Percentiles rank a stretch among this genome's conserved stretches.
Conservation (phyloP, 1,140 invertebrate species). For the Bemisia tabaci region DNA sequence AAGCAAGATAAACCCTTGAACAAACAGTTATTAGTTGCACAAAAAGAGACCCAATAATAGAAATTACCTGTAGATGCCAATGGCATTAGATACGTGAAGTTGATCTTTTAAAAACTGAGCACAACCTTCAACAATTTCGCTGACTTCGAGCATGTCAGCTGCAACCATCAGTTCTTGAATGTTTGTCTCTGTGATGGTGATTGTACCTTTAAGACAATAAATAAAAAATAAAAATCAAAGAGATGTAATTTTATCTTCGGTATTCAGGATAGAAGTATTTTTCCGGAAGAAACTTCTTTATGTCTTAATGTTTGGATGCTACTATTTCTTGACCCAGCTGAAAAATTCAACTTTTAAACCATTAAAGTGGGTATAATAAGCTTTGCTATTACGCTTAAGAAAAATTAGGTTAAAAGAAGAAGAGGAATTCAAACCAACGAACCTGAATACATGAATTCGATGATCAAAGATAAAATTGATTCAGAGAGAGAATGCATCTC, state of each 20-base stretch:
- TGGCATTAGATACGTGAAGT: constrained; percentile 75
- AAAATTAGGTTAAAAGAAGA: too few relatives aligned
- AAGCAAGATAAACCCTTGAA: too few relatives aligned
- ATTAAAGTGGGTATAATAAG: too few relatives aligned
- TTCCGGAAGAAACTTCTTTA: too few relatives aligned
- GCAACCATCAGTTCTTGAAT: constrained; percentile 81
- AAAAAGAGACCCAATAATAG: too few relatives aligned
- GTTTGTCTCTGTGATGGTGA: constrained; percentile 49
- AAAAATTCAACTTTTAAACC: too few relatives aligned
- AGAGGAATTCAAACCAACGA: too few relatives aligned
- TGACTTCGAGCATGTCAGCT: constrained; percentile 82
- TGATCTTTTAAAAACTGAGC: constrained; percentile 78
- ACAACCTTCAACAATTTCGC: constrained; percentile 73
- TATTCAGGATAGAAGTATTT: too few relatives aligned
- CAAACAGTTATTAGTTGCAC: too few relatives aligned
- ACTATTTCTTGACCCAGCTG: too few relatives aligned
- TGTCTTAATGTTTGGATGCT: too few relatives aligned
- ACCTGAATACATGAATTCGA: constrained; percentile 86
- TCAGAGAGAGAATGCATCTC: constrained; percentile 61
- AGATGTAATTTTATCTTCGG: neutral
- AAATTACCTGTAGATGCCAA: constrained; percentile 72
- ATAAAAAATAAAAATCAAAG: neutral
- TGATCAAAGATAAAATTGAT: constrained; percentile 53
- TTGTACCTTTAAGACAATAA: constrained; percentile 30
- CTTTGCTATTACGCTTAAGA: too few relatives aligned